Conservation (phyloP, 2,888 invertebrate genomes). For the Incurvaria masculella region DNA sequence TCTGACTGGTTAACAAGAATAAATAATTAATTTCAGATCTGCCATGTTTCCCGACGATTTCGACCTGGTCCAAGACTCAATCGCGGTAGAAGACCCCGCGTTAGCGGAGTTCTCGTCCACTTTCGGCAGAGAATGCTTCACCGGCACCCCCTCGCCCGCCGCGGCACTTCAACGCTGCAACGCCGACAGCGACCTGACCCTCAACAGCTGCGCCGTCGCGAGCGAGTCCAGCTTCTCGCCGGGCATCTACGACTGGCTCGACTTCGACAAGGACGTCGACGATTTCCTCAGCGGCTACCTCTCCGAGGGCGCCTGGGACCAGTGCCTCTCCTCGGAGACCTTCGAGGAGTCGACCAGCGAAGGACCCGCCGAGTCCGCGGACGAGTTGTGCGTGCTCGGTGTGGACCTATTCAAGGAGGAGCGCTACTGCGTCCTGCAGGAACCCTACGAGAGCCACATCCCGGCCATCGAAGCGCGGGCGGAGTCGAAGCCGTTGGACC, state of each 20-base stretch:
- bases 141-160: too few relatives aligned
- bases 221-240: neutral
- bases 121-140: too few relatives aligned
- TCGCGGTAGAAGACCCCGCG: too few relatives aligned
- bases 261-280: neutral
- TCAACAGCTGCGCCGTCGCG: neutral
- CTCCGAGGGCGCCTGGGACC: neutral
- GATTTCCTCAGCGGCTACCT: neutral
- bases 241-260: neutral
- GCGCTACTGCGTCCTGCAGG: neutral
- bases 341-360: neutral
- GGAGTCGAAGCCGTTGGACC: constrained; percentile 31
- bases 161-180: too few relatives aligned
- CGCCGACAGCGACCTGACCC: neutral
- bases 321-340: neutral
- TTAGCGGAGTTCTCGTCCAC: too few relatives aligned
- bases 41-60: too few relatives aligned
- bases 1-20: too few relatives aligned
- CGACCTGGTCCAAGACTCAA: too few relatives aligned
- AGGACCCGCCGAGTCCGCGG: too few relatives aligned
- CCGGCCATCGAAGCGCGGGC: neutral
- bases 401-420: neutral
- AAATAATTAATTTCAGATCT: too few relatives aligned
- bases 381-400: too few relatives aligned
- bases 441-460: neutral